Base-by-base conservation (phyloP, 2,888 invertebrate species). In the Microctonus hyperodae region DNA sequence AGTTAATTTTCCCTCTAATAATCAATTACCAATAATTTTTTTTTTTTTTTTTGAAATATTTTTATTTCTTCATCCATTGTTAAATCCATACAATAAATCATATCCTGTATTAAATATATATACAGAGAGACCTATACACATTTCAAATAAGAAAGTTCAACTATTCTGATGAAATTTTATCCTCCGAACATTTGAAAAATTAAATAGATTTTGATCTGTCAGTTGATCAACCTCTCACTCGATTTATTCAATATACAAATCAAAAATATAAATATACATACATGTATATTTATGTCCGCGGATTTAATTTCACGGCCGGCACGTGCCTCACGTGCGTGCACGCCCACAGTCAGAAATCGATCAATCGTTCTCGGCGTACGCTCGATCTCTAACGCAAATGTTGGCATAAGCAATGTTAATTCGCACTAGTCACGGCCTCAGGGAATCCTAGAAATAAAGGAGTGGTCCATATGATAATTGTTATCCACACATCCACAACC, bases 401-500 rank as follows among this genome's bases (percentile, higher is more conserved):
- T 51, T 70, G 56, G 69, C 67, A 72, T 67, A 69, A 68, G 70
- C 64, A 69, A 70, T 63, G 64, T 67, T 71, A 64, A 69, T 71
- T 64, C 63, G 73, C 70, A 59, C 66, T 48, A 60, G 68, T 74
- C 73, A 76, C 75, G n/a, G 74, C 72, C 76, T 70, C 57, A 62
- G 51, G 67, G 64, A 48, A 67, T 53, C 58, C 67, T 48, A 70
- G 65, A 70, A 74, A 73, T 74, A 69, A 74, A 73, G 74, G 72
- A 73, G 76, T 71, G 74, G 72, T 70, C 28, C 58, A 55, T 55
- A 63, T 58, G 53, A 67, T 67, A 67, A 63, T 63, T 63, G 20
- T 67, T 63, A 67, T 51, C 59, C 59, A 35, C 48, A 16, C 40
- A 67, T 63, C 51, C 25, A 16, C 25, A 28, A 13, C 16, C 37